These are phyloP conservation scores for Vespertilio murinus DNA, from an alignment of 2,797 vertebrate genomes.

Conservation along the genomic window DNA sequence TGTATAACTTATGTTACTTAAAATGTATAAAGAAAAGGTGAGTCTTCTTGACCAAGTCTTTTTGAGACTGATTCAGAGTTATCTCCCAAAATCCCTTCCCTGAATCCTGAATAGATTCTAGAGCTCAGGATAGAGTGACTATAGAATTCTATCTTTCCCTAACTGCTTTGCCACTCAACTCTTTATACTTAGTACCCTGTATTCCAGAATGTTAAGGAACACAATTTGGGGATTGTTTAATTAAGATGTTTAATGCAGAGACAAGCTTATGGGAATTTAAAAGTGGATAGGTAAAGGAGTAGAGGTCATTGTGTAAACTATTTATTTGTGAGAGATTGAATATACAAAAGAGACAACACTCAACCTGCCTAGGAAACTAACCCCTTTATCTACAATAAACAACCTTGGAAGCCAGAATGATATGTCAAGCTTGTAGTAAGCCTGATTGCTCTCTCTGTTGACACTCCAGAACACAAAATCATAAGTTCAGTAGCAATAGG, in stretches of 20 bases:
- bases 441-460: neutral
- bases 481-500: neutral
- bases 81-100: neutral
- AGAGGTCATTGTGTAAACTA: neutral
- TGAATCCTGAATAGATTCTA: neutral
- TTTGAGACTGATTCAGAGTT: neutral
- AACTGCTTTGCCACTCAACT: neutral
- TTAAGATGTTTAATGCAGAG: neutral
- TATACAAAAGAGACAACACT: neutral
- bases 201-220: neutral
- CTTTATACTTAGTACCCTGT: neutral
- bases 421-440: neutral
- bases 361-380: neutral
- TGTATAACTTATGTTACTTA: neutral
- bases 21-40: neutral
- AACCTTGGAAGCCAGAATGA: neutral
- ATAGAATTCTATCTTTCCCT: neutral
- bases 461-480: neutral
- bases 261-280: neutral
- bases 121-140: neutral
- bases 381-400: neutral
- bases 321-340: neutral
- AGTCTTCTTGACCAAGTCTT: neutral
- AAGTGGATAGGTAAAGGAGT: neutral
- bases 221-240: neutral